Percentiles rank a stretch among this genome's conserved stretches.
These are phyloP conservation scores for Eurystomus glaucurus DNA, from an alignment of 2,797 vertebrate species.

Conservation along the genomic window DNA sequence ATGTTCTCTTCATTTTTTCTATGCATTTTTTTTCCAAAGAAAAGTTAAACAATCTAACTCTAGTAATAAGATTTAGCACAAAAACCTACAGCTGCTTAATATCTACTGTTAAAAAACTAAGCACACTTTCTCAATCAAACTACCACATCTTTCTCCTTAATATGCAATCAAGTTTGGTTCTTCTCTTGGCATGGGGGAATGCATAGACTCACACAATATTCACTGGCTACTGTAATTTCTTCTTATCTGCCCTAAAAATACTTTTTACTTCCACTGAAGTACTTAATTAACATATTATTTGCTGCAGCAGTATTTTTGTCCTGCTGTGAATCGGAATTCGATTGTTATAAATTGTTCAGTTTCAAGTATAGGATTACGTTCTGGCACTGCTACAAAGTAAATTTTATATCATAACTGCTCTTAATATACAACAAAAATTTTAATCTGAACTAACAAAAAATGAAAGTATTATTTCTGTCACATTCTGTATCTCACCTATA, in stretches of 20 bases:
- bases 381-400: slow-evolving; percentile 1
- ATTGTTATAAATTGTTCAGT: background rate
- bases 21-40: background rate
- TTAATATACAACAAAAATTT: background rate
- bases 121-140: background rate
- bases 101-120: slow-evolving; percentile 11
- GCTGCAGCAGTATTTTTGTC: background rate
- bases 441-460: slow-evolving; percentile 9
- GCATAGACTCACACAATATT: background rate
- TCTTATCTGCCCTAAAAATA: slow-evolving; percentile 8
- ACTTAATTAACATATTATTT: slow-evolving; percentile 30
- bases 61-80: background rate
- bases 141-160: background rate
- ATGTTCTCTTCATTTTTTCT: background rate
- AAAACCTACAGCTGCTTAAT: background rate
- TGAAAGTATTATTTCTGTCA: background rate
- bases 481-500: background rate
- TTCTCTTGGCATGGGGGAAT: background rate
- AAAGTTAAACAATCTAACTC: slow-evolving; percentile 17
- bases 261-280: background rate
- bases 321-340: slow-evolving; percentile 6
- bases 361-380: background rate
- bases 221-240: background rate
- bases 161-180: background rate
- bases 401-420: slow-evolving; percentile 8